These are phyloP conservation scores for Galago senegalensis DNA, from an alignment of 2,797 vertebrate species.

Conservation along the genomic window DNA sequence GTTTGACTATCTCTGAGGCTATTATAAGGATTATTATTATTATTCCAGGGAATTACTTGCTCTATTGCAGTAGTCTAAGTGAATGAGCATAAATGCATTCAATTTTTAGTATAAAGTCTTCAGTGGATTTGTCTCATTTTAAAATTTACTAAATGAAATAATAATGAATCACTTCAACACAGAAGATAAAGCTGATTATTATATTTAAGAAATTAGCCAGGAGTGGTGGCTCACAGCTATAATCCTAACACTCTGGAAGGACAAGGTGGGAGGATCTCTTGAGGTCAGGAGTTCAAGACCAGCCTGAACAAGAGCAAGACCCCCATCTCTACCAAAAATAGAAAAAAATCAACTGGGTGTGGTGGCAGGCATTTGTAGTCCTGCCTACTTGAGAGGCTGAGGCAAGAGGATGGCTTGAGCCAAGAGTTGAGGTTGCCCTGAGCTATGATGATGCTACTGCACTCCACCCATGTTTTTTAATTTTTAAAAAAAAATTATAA, in stretches of 20 bases:
- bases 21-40: slow-evolving; percentile 48
- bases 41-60: background rate
- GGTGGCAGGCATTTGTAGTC: too few species aligned
- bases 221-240: background rate
- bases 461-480: too few species aligned
- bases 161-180: background rate
- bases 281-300: background rate
- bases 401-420: too few species aligned
- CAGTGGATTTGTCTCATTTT: slow-evolving; percentile 33
- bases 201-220: background rate
- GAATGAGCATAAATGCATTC: background rate
- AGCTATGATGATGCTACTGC: too few species aligned
- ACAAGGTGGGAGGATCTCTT: background rate
- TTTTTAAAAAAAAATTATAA: background rate
- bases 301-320: background rate
- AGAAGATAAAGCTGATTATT: background rate
- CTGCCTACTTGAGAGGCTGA: too few species aligned
- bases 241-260: background rate
- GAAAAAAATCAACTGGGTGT: background rate
- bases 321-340: background rate
- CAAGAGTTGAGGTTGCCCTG: too few species aligned
- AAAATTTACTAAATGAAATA: slow-evolving; percentile 21
- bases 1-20: background rate
- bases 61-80: background rate
- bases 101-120: background rate